Evolutionary conservation across 2,888 invertebrate species (phyloP).

Genomic region (Lasioglossum villosulum): DNA sequence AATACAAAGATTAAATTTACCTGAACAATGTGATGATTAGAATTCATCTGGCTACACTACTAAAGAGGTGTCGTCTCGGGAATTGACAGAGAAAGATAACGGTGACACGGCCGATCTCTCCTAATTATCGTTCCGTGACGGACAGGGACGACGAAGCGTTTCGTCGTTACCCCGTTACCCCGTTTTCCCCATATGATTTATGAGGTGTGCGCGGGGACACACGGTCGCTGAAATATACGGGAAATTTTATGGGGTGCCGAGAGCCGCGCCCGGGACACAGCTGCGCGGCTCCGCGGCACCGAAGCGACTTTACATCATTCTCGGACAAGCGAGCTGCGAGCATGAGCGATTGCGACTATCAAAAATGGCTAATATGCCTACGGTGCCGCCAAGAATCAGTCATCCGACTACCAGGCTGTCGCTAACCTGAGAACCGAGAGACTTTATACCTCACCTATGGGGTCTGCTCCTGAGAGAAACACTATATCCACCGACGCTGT

Average conservation of each 20-base stretch:
- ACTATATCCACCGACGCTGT: background rate
- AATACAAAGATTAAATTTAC: too few relatives aligned
- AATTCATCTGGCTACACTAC: background rate
- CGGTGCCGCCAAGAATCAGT: constrained; percentile 49
- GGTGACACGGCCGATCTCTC: background rate
- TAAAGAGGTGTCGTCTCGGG: background rate
- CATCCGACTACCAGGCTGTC: constrained; percentile 26
- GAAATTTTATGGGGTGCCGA: constrained; percentile 46
- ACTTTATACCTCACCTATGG: background rate
- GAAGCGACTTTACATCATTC: constrained; percentile 48
- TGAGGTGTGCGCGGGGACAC: constrained; percentile 14
- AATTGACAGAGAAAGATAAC: constrained; percentile 9
- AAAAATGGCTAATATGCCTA: constrained; percentile 34
- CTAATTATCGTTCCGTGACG: constrained; percentile 39
- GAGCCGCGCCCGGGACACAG: constrained; percentile 44
- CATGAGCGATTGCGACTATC: constrained; percentile 60
- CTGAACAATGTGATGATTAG: background rate
- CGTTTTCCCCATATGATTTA: constrained; percentile 39
- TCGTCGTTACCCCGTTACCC: background rate
- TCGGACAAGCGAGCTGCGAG: constrained; percentile 43
- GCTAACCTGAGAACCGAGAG: background rate
- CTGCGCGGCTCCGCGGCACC: constrained; percentile 52
- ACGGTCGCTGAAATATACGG: constrained; percentile 1
- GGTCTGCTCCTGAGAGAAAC: background rate
- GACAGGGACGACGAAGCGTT: constrained; percentile 4